phyloP scores from a whole-genome alignment of 23 tunicate genomes.

The Trididemnum miniatum region DNA sequence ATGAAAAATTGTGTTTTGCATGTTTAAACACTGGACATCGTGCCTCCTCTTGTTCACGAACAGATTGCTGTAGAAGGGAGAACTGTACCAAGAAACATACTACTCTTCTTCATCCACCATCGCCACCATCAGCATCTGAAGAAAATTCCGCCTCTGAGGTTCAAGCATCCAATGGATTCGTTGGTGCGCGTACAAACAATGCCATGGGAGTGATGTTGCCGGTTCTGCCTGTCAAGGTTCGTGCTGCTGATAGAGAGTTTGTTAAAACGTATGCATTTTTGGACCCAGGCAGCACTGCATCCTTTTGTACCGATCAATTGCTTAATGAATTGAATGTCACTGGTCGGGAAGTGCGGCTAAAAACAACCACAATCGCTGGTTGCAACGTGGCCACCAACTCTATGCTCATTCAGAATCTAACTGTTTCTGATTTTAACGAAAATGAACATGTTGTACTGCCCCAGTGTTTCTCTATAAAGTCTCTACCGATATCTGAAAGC shows the following conservation, averaged over 20 bases:
- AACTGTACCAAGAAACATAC: constrained; percentile 1
- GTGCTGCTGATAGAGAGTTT: neutral
- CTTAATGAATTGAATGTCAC: neutral
- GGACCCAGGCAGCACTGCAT: neutral
- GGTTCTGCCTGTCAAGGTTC: neutral
- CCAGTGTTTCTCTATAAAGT: constrained; percentile 7
- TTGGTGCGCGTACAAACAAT: neutral
- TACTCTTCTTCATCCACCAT: neutral
- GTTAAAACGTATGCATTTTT: constrained; percentile 8
- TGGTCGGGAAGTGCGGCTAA: too few species aligned
- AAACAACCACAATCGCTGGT: constrained; percentile 17
- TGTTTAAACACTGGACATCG: neutral
- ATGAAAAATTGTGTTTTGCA: neutral
- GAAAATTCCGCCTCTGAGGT: neutral
- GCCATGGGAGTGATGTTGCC: neutral
- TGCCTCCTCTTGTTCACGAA: neutral
- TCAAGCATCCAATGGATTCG: neutral
- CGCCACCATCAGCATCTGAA: neutral
- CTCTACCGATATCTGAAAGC: constrained; percentile 12
- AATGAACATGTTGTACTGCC: neutral
- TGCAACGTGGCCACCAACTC: neutral
- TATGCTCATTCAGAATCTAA: constrained; percentile 16
- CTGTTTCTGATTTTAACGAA: too few species aligned
- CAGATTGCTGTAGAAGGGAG: neutral
- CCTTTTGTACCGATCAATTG: constrained; percentile 1